phyloP scores from a whole-genome alignment of 2,113 vertebrate species.

The Herpailurus yagouaroundi region DNA sequence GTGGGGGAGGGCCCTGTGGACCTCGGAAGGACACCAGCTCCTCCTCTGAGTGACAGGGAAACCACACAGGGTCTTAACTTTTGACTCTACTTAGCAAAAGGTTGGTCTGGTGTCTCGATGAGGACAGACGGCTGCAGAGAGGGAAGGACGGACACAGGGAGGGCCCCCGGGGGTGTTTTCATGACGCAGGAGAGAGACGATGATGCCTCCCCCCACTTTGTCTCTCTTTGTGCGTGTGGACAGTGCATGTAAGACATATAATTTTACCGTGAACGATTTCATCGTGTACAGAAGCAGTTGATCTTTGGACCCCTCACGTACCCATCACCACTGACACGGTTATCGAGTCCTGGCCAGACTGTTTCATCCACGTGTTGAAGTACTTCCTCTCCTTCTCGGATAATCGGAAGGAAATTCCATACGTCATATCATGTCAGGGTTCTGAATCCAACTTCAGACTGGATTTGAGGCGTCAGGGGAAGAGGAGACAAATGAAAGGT shows the following conservation, averaged over 20 bases:
- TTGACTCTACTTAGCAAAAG: not conserved
- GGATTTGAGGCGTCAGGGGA: not conserved
- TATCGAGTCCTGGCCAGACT: not conserved
- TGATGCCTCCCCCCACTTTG: no score
- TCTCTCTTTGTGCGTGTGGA: not conserved
- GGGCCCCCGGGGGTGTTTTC: not conserved
- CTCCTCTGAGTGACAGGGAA: not conserved
- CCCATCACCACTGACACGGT: accelerated
- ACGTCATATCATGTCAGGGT: accelerated
- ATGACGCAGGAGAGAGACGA: not conserved
- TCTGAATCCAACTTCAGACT: no score
- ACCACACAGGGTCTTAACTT: no score
- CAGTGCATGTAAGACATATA: not conserved
- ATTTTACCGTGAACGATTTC: not conserved
- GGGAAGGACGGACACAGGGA: no score
- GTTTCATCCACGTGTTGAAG: accelerated
- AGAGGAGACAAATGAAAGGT: not conserved
- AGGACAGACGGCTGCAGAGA: not conserved
- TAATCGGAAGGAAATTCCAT: not conserved
- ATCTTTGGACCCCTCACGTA: not conserved
- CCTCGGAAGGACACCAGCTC: not conserved
- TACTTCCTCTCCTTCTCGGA: not conserved
- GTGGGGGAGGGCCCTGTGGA: not conserved
- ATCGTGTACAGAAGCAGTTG: not conserved
- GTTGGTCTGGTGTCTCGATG: not conserved